Conservation (phyloP, 1,140 invertebrate genomes). For the Lordiphosa stackelbergi region DNA sequence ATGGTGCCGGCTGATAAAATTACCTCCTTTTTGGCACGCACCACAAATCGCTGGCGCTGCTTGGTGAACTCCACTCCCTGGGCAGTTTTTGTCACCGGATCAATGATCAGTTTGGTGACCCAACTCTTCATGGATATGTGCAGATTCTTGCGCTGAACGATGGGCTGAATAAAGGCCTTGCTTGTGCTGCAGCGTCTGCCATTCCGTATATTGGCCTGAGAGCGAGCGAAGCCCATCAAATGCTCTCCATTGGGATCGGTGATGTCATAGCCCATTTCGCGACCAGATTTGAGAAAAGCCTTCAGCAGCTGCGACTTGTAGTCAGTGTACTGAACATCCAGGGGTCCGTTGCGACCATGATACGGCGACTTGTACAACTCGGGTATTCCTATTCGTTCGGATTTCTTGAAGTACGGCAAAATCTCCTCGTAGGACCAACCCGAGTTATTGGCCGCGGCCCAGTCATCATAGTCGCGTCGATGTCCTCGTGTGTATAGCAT, state of each 20-base stretch:
- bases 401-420: constrained; percentile 89
- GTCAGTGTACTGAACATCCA: constrained; percentile 83
- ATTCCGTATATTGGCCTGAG: constrained; percentile 84
- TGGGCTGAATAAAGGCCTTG: constrained; percentile 90
- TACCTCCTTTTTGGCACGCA: constrained; percentile 86
- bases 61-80: constrained; percentile 79
- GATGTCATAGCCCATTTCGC: constrained; percentile 84
- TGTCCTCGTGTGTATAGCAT: constrained; percentile 88
- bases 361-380: constrained; percentile 80
- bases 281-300: constrained; percentile 83
- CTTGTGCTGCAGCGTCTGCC: constrained; percentile 86
- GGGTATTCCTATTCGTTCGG: constrained; percentile 82
- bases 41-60: constrained; percentile 79
- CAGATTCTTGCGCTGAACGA: constrained; percentile 83
- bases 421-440: constrained; percentile 93
- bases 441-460: constrained; percentile 86
- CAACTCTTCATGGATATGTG: constrained; percentile 88
- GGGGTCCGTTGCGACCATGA: constrained; percentile 82
- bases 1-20: constrained; percentile 86
- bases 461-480: constrained; percentile 84
- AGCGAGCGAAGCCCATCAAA: constrained; percentile 81
- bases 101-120: constrained; percentile 84
- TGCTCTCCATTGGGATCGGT: constrained; percentile 83
- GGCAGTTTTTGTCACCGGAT: constrained; percentile 78
- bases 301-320: constrained; percentile 81